Conservation (phyloP, 2,888 invertebrate species). For the Petrolisthes manimaculis region DNA sequence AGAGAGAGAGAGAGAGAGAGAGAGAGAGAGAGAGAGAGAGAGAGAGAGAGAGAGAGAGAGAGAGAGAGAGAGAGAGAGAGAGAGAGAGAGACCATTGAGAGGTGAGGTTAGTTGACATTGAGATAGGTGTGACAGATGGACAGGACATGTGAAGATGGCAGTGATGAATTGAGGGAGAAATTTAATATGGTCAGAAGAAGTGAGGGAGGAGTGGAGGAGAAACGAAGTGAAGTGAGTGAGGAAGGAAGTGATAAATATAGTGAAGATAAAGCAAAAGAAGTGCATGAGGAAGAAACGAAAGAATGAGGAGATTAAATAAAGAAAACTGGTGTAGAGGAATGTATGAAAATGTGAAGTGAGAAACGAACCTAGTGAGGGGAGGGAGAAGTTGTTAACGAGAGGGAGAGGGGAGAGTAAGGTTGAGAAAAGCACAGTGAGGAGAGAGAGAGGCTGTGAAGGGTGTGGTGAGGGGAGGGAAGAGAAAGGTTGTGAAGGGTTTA, state of each 20-base stretch:
- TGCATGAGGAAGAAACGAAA: too few species aligned
- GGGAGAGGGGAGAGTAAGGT: slow-evolving; percentile 9
- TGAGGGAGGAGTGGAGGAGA: too few species aligned
- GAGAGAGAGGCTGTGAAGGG: neutral
- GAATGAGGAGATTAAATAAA: neutral
- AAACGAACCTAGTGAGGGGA: neutral
- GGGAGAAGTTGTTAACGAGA: neutral
- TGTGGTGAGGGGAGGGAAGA: neutral
- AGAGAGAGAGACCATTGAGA: slow-evolving; percentile 1
- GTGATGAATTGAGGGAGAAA: neutral
- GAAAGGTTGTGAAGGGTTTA: neutral
- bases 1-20: neutral
- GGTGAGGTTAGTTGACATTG: too few species aligned
- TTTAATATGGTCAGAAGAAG: neutral
- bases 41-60: neutral
- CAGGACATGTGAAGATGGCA: too few species aligned
- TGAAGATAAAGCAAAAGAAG: too few species aligned
- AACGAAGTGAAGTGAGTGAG: too few species aligned
- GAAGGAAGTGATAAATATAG: too few species aligned
- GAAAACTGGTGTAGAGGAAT: too few species aligned
- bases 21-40: neutral
- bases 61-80: slow-evolving; percentile 12
- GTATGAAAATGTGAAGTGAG: too few species aligned
- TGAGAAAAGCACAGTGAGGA: neutral
- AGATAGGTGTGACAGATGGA: too few species aligned